phyloP scores from a whole-genome alignment of 1,140 invertebrate genomes.

The Pissodes strobi region DNA sequence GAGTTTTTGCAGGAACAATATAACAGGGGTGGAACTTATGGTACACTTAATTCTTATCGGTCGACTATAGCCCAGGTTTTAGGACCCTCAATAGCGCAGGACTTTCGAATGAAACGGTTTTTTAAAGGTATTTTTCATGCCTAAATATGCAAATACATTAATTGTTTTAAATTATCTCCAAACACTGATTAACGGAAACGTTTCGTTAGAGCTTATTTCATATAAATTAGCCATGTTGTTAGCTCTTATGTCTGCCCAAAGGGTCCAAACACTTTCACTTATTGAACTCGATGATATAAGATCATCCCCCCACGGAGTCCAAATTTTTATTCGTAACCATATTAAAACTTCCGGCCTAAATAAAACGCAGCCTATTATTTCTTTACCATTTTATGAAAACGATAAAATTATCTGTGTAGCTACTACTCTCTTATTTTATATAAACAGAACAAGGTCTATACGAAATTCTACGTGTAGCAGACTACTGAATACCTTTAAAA shows the following conservation, averaged over 20 bases:
- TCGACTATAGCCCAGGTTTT: neutral
- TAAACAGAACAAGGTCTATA: neutral
- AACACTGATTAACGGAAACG: too few relatives aligned
- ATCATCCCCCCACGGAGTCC: neutral
- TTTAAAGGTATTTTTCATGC: too few relatives aligned
- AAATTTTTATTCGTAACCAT: conserved; percentile 1
- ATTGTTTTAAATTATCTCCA: too few relatives aligned
- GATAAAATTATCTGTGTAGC: conserved; percentile 1
- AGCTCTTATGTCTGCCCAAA: too few relatives aligned
- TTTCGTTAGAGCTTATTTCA: too few relatives aligned
- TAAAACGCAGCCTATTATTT: too few relatives aligned
- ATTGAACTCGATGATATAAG: neutral
- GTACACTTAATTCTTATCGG: neutral
- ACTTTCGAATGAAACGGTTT: neutral
- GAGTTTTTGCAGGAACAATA: too few relatives aligned
- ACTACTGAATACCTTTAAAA: neutral
- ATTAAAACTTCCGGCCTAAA: conserved; percentile 2
- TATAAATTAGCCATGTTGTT: too few relatives aligned
- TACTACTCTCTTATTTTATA: neutral
- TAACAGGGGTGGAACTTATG: neutral
- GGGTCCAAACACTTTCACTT: too few relatives aligned
- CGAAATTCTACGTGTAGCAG: neutral
- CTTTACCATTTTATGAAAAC: too few relatives aligned
- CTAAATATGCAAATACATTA: too few relatives aligned
- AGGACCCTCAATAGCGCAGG: neutral